A percentile compares a stretch with the other conserved stretches of the same genome.
Conservation (phyloP, 2,888 invertebrate species). For the Penaeus monodon region DNA sequence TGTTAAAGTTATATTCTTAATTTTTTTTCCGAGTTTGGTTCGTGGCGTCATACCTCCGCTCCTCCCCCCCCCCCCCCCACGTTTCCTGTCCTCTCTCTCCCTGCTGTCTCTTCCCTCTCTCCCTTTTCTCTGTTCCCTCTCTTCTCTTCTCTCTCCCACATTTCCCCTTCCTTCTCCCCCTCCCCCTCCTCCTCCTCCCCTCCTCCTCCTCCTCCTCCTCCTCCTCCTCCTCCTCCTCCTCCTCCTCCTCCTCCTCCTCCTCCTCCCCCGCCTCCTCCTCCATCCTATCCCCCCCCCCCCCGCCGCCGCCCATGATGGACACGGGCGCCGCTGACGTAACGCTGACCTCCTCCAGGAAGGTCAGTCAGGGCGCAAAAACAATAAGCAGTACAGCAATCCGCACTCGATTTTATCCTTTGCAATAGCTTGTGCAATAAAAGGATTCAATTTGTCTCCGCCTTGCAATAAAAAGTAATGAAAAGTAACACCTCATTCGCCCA, state of each 20-base stretch:
- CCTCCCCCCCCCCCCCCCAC: background rate
- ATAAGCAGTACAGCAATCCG: constrained; percentile 8
- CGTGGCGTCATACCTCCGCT: background rate
- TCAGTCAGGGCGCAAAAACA: no score
- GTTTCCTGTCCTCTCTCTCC: background rate
- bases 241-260: background rate
- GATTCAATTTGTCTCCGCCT: constrained; percentile 52
- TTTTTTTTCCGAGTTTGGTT: background rate
- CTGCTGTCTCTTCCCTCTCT: background rate
- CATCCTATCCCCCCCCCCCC: background rate
- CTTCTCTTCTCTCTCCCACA: background rate
- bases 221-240: background rate
- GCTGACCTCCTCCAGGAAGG: no score
- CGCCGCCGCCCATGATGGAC: background rate
- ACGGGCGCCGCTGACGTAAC: no score
- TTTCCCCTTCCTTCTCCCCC: no score
- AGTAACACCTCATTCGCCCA: constrained; percentile 41
- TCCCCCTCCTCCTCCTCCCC: no score
- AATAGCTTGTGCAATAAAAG: constrained; percentile 32
- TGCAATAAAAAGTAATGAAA: constrained; percentile 58
- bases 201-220: background rate
- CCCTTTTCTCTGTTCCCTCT: constrained; percentile 7
- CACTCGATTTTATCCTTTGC: constrained; percentile 20
- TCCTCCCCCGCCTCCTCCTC: background rate
- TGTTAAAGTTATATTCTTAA: no score